Evolutionary conservation across 2,888 invertebrate genomes (phyloP).

Genomic region (Tribolium freemani): DNA sequence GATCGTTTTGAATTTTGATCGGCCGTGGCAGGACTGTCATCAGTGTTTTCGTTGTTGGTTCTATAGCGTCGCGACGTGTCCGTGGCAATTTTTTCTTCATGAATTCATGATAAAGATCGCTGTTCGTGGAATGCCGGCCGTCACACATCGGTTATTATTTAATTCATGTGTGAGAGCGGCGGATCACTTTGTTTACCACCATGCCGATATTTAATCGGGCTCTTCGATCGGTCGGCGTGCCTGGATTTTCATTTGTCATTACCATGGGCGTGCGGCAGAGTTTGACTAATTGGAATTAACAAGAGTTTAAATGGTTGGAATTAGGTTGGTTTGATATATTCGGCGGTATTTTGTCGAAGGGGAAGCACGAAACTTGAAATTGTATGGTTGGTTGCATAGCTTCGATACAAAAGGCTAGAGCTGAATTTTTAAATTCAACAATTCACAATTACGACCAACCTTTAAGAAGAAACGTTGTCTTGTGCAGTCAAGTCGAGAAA

Average conservation of each 20-base stretch:
- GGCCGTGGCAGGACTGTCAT: slow-evolving; percentile 12
- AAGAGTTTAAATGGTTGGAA: not conserved
- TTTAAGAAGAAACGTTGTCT: too few species aligned
- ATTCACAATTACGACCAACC: too few species aligned
- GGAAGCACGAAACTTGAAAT: not conserved
- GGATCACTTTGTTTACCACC: slow-evolving; percentile 43
- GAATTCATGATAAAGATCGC: slow-evolving; percentile 4
- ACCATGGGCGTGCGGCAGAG: slow-evolving; percentile 33
- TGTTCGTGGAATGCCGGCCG: slow-evolving; percentile 31
- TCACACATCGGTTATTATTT: slow-evolving; percentile 54
- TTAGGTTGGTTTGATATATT: not conserved
- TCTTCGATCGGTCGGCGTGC: slow-evolving; percentile 22
- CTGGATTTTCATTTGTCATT: slow-evolving; percentile 36
- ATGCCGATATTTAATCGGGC: slow-evolving; percentile 23
- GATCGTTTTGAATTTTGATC: slow-evolving; percentile 16
- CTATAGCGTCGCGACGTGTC: slow-evolving; percentile 15
- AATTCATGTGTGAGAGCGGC: slow-evolving; percentile 47
- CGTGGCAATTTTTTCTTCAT: not conserved
- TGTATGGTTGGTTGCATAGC: not conserved
- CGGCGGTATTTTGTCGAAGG: not conserved
- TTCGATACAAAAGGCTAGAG: not conserved
- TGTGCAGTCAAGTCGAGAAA: too few species aligned
- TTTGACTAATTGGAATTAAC: not conserved
- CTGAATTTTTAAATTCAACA: too few species aligned
- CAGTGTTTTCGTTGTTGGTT: slow-evolving; percentile 9